These are phyloP conservation scores for Nesidiocoris tenuis DNA, from an alignment of 2,888 invertebrate species.

Conservation along the genomic window DNA sequence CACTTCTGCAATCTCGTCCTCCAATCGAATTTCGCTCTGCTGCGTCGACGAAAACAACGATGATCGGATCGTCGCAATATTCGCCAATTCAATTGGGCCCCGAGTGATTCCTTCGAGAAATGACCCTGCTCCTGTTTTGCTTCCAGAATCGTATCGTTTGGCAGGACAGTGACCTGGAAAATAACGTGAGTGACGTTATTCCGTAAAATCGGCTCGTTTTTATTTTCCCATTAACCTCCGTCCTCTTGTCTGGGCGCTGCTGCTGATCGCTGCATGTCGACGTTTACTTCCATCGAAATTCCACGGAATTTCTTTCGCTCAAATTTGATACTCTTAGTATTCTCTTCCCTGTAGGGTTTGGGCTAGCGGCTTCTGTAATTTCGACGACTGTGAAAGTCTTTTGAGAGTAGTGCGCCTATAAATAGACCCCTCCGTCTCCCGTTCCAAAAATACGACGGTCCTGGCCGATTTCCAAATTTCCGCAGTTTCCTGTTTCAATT, in stretches of 20 bases:
- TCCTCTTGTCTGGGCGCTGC: too few relatives aligned
- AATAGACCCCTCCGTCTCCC: slow-evolving; percentile 37
- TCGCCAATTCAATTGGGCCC: neutral
- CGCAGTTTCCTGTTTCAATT: slow-evolving; percentile 48
- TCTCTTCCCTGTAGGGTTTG: too few relatives aligned
- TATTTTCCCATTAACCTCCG: too few relatives aligned
- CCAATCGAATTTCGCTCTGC: neutral
- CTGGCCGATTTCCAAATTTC: slow-evolving; percentile 46
- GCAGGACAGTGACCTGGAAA: slow-evolving; percentile 11
- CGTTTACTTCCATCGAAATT: too few relatives aligned
- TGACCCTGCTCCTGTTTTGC: neutral
- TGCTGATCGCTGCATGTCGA: too few relatives aligned
- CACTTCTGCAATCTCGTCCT: too few relatives aligned
- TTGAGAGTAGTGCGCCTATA: slow-evolving; percentile 45
- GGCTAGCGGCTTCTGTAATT: neutral
- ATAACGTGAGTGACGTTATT: slow-evolving; percentile 13
- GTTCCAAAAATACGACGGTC: slow-evolving; percentile 40
- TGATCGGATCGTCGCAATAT: neutral
- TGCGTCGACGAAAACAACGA: neutral
- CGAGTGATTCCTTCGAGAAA: neutral
- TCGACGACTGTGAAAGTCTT: slow-evolving; percentile 36
- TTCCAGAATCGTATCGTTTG: slow-evolving; percentile 4
- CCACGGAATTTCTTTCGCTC: too few relatives aligned
- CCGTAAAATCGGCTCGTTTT: too few relatives aligned
- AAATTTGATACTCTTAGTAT: too few relatives aligned